Evolutionary conservation across 1,140 invertebrate genomes (phyloP), one percentile per base, ranked within the genome.

Genomic region (Eciton burchellii): DNA sequence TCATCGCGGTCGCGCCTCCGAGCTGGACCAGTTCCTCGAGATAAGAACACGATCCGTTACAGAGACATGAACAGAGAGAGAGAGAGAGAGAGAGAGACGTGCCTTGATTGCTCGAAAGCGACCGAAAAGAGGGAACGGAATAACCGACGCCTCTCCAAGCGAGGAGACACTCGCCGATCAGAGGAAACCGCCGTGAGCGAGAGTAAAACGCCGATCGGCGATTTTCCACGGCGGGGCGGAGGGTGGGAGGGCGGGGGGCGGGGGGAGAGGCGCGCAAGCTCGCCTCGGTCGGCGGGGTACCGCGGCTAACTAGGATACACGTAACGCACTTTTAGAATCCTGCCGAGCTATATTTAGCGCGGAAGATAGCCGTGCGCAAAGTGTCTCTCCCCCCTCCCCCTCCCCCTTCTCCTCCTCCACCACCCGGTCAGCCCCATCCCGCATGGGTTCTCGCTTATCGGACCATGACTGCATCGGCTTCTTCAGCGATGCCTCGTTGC

Each of bases 341-440:
- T 59, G 35, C 77, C 57, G 35, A 84, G 85, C 82, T 91, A 91
- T 91, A 91, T 91, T 91, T 91, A 91, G 89, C 35, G 89, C 85
- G 82, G 41, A 21, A 87, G 85, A 89, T 90, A 83, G 47, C 84
- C 84, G 43, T 77, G 85, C 76, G 76, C 54, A 88, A 88, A 90
- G 89, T 91, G 90, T 89, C 89, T 81, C 66, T 49, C 41, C 54
- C 63, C 66, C n/a, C 49, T 52, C 49, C 16, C 49, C n/a, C n/a
- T 19, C 21, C 12, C 29, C 35, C 43, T 24, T 3, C 43, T 4
- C 21, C 74, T 43, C 35, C 19, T n/a, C n/a, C n/a, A n/a, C n/a
- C n/a, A n/a, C n/a, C n/a, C n/a, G n/a, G n/a, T n/a, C n/a, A n/a
- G n/a, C n/a, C n/a, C 35, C 9, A 21, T 29, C 54, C 81, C 65